phyloP scores from a whole-genome alignment of 2,797 vertebrate species.

The Dryobates pubescens region DNA sequence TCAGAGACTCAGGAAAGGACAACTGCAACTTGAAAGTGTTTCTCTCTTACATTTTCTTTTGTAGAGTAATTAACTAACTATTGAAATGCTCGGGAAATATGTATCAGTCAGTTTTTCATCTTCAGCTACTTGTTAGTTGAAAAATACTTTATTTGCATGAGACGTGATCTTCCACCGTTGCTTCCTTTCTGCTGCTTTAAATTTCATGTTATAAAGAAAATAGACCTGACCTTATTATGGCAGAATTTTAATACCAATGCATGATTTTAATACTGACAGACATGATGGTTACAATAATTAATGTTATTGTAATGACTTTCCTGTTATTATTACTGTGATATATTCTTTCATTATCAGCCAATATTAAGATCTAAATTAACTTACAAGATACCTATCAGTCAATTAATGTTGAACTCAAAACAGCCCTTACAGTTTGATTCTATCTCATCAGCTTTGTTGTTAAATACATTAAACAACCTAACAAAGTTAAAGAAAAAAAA shows the following conservation, averaged over 20 bases:
- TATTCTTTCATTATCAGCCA: slow-evolving; percentile 21
- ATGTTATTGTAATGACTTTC: slow-evolving; percentile 53
- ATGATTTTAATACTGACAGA: slow-evolving; percentile 28
- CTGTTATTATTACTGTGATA: slow-evolving; percentile 42
- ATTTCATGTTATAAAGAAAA: background rate
- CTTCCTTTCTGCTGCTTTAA: background rate
- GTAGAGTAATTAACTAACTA: background rate
- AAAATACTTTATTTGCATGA: background rate
- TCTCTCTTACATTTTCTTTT: background rate
- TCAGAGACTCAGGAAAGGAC: background rate
- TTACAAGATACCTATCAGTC: slow-evolving; percentile 24
- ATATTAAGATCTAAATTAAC: slow-evolving; percentile 42
- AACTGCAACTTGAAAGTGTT: background rate
- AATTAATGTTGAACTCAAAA: slow-evolving; percentile 19
- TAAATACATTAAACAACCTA: background rate
- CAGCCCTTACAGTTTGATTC: background rate
- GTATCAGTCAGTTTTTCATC: background rate
- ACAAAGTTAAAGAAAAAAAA: background rate
- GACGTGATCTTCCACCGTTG: background rate
- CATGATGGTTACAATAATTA: slow-evolving; percentile 16
- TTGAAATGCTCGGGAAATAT: background rate
- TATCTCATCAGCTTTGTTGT: background rate
- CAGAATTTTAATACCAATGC: background rate
- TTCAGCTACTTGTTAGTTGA: background rate
- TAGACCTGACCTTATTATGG: slow-evolving; percentile 10